Evolutionary conservation across 2,888 invertebrate species (phyloP), one percentile per base, ranked within the genome.

Genomic region (Drosophila nigricruria): DNA sequence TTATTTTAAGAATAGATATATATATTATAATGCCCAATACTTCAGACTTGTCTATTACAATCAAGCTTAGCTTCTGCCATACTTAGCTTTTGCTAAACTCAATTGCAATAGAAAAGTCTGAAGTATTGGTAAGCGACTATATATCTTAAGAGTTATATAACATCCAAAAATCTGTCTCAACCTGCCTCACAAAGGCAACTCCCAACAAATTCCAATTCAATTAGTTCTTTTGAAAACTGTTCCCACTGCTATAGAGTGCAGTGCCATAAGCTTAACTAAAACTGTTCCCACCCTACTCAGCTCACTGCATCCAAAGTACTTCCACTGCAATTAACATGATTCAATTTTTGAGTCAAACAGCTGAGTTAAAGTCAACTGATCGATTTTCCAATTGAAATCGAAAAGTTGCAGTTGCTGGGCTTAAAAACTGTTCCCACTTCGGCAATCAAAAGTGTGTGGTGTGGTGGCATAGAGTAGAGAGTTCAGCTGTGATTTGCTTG

Each of bases 401-500:
- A 18, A 40, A 12, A 3, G 14, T 8, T 4, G 23, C 43, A 43
- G 20, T 1, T 42, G 20, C 18, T 42, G 20, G 42, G 42, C 14
- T 20, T n/a, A 23, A 20, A 2, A 25, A 9, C 25, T 53, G 36
- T 53, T 53, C 53, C 34, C 36, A 25, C 0, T 5, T 4, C 1
- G 30, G 32, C 27, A 10, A 27, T 50, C 18, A 12, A 30, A 20
- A 12, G 14, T 8, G 54, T 6, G n/a, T n/a, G n/a, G n/a, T n/a
- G n/a, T n/a, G n/a, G n/a, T n/a, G n/a, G 43, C 16, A n/a, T 32
- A n/a, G 20, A 25, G 20, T 16, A 0, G 9, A 27, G 9, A 30
- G 30, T 30, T 34, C 34, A 58, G 16, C 30, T 25, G 42, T 20
- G 56, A 30, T 42, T 43, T 20, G 30, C 56, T 36, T 50, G 50